Conservation (phyloP, 2,888 invertebrate genomes). For the Quadroppia sp. region DNA sequence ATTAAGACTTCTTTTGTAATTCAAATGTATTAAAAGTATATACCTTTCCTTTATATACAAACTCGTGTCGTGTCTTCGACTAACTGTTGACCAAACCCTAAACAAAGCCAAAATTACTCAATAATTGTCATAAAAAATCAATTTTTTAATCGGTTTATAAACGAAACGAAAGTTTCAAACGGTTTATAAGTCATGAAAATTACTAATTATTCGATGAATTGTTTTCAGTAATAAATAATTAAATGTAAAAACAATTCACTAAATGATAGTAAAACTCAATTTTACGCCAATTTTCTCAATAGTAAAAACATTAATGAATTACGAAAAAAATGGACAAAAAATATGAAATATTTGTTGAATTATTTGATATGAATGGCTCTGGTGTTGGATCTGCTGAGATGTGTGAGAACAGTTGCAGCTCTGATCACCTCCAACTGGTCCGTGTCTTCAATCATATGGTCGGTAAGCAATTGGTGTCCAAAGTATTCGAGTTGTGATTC, state of each 20-base stretch:
- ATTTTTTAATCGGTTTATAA: too few relatives aligned
- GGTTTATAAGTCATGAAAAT: too few relatives aligned
- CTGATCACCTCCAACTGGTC: slow-evolving; percentile 14
- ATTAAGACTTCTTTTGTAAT: slow-evolving; percentile 11
- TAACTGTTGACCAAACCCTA: not conserved
- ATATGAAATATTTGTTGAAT: too few relatives aligned
- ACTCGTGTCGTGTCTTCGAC: not conserved
- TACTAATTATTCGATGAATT: too few relatives aligned
- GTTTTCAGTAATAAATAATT: too few relatives aligned
- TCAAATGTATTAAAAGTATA: not conserved
- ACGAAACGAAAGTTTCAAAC: too few relatives aligned
- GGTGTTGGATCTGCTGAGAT: not conserved
- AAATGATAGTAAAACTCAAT: too few relatives aligned
- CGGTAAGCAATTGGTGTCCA: slow-evolving; percentile 14
- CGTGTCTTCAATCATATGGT: slow-evolving; percentile 16
- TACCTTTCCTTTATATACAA: not conserved
- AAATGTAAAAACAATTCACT: too few relatives aligned
- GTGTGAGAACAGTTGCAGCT: slow-evolving; percentile 8
- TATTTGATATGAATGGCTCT: not conserved
- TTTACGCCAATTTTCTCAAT: too few relatives aligned
- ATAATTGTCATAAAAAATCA: too few relatives aligned
- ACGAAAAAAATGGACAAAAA: too few relatives aligned
- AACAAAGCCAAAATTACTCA: not conserved
- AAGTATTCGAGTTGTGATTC: slow-evolving; percentile 31
- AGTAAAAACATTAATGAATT: too few relatives aligned